These are phyloP conservation scores for Sarcophaga carnaria DNA, from an alignment of 2,888 invertebrate species.

Conservation along the genomic window DNA sequence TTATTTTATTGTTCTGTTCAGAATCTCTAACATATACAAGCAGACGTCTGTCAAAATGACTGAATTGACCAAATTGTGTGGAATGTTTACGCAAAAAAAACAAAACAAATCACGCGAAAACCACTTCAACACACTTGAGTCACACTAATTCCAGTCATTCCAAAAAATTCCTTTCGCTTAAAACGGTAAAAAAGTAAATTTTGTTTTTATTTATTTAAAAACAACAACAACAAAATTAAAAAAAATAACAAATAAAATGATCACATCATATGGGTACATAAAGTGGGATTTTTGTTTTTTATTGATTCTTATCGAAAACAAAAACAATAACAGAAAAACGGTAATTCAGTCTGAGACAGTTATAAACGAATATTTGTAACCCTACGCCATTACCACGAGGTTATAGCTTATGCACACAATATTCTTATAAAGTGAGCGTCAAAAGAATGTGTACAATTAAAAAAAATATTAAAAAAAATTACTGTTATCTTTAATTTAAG, in stretches of 20 bases:
- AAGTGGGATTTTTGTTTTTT: background rate
- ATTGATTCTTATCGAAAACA: background rate
- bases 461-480: no score
- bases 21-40: background rate
- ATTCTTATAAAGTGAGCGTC: no score
- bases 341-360: background rate
- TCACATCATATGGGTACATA: constrained; percentile 10
- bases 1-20: background rate
- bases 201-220: constrained; percentile 72
- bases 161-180: constrained; percentile 78
- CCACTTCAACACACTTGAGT: background rate
- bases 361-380: background rate
- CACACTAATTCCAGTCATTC: constrained; percentile 26
- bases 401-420: no score
- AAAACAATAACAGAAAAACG: background rate
- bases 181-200: constrained; percentile 81
- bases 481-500: no score
- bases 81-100: constrained; percentile 30
- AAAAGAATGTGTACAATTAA: no score
- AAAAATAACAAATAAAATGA: background rate
- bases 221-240: constrained; percentile 55
- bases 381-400: background rate
- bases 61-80: constrained; percentile 15
- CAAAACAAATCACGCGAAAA: background rate
- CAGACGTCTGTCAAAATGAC: background rate